phyloP scores from a whole-genome alignment of 1,140 invertebrate genomes.

The Trachelipus rathkii region DNA sequence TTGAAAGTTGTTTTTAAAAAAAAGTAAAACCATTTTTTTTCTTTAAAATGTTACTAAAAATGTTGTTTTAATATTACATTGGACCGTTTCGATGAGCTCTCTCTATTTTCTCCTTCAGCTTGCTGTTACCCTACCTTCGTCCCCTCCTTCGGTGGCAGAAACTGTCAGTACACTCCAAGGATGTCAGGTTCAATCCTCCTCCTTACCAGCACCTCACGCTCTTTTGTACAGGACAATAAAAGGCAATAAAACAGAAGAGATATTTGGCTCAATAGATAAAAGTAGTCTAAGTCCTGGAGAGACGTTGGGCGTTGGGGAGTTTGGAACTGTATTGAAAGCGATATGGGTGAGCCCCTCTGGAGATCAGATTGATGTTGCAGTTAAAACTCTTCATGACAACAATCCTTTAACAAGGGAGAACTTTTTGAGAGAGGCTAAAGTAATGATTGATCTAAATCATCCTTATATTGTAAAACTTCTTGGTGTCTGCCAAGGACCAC shows the following conservation, averaged over 20 bases:
- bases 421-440: conserved; percentile 76
- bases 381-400: conserved; percentile 74
- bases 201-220: not conserved
- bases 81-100: not conserved
- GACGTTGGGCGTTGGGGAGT: conserved; percentile 81
- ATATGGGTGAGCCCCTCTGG: conserved; percentile 55
- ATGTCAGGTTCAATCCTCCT: not conserved
- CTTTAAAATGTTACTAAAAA: no score
- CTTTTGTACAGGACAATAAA: conserved; percentile 30
- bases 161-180: not conserved
- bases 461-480: conserved; percentile 81
- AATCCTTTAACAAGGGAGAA: conserved; percentile 56
- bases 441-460: conserved; percentile 85
- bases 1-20: no score
- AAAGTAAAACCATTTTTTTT: no score
- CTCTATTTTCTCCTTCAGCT: not conserved
- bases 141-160: not conserved
- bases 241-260: conserved; percentile 38
- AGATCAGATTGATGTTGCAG: conserved; percentile 61
- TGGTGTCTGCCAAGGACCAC: conserved; percentile 68
- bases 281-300: conserved; percentile 63
- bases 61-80: no score
- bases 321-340: conserved; percentile 78
- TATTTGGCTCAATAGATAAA: conserved; percentile 58
- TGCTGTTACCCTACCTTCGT: not conserved